A percentile compares a stretch with the other conserved stretches of the same genome.
phyloP scores from a whole-genome alignment of 2,888 invertebrate genomes.

The Drosophila flavopinicola region DNA sequence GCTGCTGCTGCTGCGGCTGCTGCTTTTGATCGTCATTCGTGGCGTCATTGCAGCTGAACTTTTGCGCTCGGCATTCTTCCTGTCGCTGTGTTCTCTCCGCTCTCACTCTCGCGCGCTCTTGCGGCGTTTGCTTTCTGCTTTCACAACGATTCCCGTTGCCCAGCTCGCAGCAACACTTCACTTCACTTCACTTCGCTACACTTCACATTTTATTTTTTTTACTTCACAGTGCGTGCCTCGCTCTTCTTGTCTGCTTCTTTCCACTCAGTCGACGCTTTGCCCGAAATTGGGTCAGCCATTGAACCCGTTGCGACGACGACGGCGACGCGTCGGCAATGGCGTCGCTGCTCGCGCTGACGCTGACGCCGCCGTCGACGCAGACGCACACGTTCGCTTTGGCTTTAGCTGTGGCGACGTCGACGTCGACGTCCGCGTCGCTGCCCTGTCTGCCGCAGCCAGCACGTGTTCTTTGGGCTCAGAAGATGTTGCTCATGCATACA shows the following conservation, averaged over 20 bases:
- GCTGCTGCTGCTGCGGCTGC: too few relatives aligned
- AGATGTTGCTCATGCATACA: slow-evolving; percentile 26
- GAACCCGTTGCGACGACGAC: slow-evolving; percentile 81
- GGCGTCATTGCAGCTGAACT: slow-evolving; percentile 29
- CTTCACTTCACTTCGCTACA: slow-evolving; percentile 23
- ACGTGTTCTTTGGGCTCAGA: slow-evolving; percentile 51
- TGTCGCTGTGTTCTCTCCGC: slow-evolving; percentile 30
- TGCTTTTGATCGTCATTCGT: slow-evolving; percentile 44
- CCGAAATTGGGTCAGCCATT: slow-evolving; percentile 84
- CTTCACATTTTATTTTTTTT: slow-evolving; percentile 36
- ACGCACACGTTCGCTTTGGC: slow-evolving; percentile 18
- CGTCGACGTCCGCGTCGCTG: slow-evolving; percentile 16
- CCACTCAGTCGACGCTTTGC: slow-evolving; percentile 53
- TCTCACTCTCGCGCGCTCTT: slow-evolving; percentile 15
- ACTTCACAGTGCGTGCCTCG: slow-evolving; percentile 52
- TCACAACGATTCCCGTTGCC: slow-evolving; percentile 70
- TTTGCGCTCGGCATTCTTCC: slow-evolving; percentile 41
- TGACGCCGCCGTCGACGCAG: slow-evolving; percentile 13
- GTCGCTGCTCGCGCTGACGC: slow-evolving; percentile 37
- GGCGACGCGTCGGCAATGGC: slow-evolving; percentile 24
- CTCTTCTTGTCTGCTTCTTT: slow-evolving; percentile 59
- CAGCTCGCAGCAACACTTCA: slow-evolving; percentile 1
- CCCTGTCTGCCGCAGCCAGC: slow-evolving; percentile 29
- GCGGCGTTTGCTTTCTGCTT: slow-evolving; percentile 48
- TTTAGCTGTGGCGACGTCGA: background rate